These are phyloP conservation scores for Takifugu rubripes DNA, from an alignment of 2,797 vertebrate genomes.

Conservation along the genomic window DNA sequence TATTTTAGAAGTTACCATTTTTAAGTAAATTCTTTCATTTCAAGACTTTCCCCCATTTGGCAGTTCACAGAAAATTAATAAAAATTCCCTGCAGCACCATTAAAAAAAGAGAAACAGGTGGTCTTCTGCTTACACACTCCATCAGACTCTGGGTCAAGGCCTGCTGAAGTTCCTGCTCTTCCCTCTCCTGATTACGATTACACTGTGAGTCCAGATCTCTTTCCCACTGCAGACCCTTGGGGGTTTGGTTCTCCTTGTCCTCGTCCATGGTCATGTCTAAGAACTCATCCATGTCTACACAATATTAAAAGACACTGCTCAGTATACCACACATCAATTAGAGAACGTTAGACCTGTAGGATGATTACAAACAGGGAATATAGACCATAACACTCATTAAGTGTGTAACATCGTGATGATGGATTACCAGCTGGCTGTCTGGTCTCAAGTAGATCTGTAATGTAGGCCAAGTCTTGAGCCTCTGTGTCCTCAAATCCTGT, in stretches of 20 bases:
- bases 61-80: too few species aligned
- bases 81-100: too few species aligned
- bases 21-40: too few species aligned
- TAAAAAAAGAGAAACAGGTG: not conserved
- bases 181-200: slow-evolving; percentile 89
- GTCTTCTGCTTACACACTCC: slow-evolving; percentile 84
- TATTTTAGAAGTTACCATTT: too few species aligned
- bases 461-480: slow-evolving; percentile 84
- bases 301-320: not conserved
- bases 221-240: slow-evolving; percentile 81
- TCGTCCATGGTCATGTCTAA: slow-evolving; percentile 91
- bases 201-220: slow-evolving; percentile 95
- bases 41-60: too few species aligned
- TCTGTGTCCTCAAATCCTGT: slow-evolving; percentile 94
- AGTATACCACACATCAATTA: not conserved
- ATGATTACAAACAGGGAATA: too few species aligned
- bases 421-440: slow-evolving; percentile 74
- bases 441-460: slow-evolving; percentile 79
- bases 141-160: slow-evolving; percentile 96
- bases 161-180: slow-evolving; percentile 97
- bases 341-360: too few species aligned
- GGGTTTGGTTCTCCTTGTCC: slow-evolving; percentile 99
- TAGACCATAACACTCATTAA: not conserved
- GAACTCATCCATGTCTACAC: slow-evolving; percentile 54
- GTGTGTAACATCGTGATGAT: not conserved